A percentile compares a stretch with the other conserved stretches of the same genome.
These are phyloP conservation scores for Lottia gigantea DNA, from an alignment of 2,888 invertebrate genomes.

Conservation along the genomic window DNA sequence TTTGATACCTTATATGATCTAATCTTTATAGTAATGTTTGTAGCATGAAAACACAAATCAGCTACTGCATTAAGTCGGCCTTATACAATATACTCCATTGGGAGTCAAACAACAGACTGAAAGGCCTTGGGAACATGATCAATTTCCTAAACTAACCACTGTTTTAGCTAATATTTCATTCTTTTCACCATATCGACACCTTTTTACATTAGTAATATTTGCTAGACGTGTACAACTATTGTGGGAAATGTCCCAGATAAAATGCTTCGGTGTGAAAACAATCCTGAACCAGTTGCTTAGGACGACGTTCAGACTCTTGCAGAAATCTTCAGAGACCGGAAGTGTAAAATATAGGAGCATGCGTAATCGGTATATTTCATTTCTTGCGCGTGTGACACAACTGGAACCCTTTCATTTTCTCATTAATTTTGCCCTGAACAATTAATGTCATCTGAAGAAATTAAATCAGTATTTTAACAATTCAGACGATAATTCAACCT, in stretches of 20 bases:
- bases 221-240: slow-evolving; percentile 1
- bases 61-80: background rate
- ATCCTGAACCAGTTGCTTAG: background rate
- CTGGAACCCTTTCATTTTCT: slow-evolving; percentile 1
- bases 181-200: background rate
- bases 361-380: background rate
- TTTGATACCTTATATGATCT: slow-evolving; percentile 1
- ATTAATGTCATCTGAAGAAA: slow-evolving; percentile 5
- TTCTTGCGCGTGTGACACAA: background rate
- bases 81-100: background rate
- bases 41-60: background rate
- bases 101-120: background rate
- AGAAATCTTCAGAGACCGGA: slow-evolving; percentile 6
- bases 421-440: background rate
- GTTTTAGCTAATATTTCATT: background rate
- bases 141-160: slow-evolving; percentile 1
- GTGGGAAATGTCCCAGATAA: no score
- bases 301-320: background rate
- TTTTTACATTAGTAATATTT: slow-evolving; percentile 9
- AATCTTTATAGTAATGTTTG: background rate
- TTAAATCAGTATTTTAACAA: background rate
- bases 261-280: no score
- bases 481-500: background rate
- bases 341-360: background rate
- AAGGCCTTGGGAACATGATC: background rate